phyloP scores from a whole-genome alignment of 2,888 invertebrate species.

The Caenorhabditis angaria region DNA sequence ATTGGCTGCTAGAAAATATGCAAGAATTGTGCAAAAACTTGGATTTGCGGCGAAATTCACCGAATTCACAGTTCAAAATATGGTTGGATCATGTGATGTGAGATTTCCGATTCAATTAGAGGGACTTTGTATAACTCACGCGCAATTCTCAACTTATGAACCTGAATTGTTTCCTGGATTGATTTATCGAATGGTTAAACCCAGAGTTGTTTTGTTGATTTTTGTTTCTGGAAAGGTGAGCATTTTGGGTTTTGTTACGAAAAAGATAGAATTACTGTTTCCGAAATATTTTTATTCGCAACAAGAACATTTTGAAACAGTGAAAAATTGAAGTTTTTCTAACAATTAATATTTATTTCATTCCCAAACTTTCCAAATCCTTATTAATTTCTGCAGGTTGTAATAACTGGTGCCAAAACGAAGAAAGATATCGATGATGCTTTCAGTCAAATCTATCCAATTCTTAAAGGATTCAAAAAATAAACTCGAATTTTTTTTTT shows the following conservation, averaged over 20 bases:
- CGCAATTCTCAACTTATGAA: slow-evolving; percentile 86
- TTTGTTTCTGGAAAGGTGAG: slow-evolving; percentile 96
- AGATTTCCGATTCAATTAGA: slow-evolving; percentile 85
- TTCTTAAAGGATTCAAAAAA: slow-evolving; percentile 90
- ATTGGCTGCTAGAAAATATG: slow-evolving; percentile 82
- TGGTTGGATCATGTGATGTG: slow-evolving; percentile 88
- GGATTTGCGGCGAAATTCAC: slow-evolving; percentile 78
- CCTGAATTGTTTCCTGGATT: slow-evolving; percentile 98
- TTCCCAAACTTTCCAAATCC: too few species aligned
- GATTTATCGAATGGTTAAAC: slow-evolving; percentile 89
- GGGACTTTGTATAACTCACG: slow-evolving; percentile 83
- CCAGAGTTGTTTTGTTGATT: slow-evolving; percentile 91
- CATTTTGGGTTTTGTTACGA: background rate
- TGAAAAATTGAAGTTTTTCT: background rate
- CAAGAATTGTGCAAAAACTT: slow-evolving; percentile 83
- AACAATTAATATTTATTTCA: background rate
- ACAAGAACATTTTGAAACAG: background rate
- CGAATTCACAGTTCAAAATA: slow-evolving; percentile 79
- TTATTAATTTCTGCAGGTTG: slow-evolving; percentile 73
- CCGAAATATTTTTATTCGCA: too few species aligned
- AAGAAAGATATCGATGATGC: slow-evolving; percentile 91
- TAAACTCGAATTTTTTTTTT: too few species aligned
- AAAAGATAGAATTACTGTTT: background rate
- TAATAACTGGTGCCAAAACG: slow-evolving; percentile 92
- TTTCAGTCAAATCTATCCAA: slow-evolving; percentile 92